Percentiles rank a stretch among this genome's conserved stretches.
These are phyloP conservation scores for Heteromormyrus szaboi DNA, from an alignment of 2,797 vertebrate genomes.

Conservation along the genomic window DNA sequence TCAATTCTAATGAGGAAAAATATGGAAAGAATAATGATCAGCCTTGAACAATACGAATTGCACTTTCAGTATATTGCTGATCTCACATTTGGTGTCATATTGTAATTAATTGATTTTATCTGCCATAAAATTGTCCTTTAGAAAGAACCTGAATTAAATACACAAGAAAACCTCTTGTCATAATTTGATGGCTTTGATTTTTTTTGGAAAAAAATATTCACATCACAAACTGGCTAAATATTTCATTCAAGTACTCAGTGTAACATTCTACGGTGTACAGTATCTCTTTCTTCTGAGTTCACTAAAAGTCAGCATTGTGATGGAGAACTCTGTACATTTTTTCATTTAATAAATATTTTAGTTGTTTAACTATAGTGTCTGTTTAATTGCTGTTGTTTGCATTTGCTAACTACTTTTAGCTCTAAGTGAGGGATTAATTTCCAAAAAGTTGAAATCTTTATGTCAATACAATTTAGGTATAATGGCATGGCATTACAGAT, in stretches of 20 bases:
- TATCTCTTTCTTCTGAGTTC: conserved; percentile 35
- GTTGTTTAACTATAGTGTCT: conserved; percentile 51
- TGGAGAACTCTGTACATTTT: conserved; percentile 57
- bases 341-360: conserved; percentile 66
- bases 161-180: conserved; percentile 1
- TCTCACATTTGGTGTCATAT: neutral
- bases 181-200: neutral
- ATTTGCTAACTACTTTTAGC: neutral
- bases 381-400: conserved; percentile 27
- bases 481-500: neutral
- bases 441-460: neutral
- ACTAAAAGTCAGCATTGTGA: conserved; percentile 61
- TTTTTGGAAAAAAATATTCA: neutral
- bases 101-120: neutral
- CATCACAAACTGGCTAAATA: neutral
- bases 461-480: neutral
- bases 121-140: neutral
- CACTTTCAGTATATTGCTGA: neutral
- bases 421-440: neutral
- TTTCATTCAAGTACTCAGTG: conserved; percentile 5
- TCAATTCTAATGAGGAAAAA: neutral
- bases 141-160: conserved; percentile 1
- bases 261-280: conserved; percentile 20
- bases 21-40: neutral
- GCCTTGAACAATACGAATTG: neutral